Evolutionary conservation across 2,797 vertebrate genomes (phyloP), one percentile per base, ranked within the genome.

Genomic region (Helostoma temminkii): DNA sequence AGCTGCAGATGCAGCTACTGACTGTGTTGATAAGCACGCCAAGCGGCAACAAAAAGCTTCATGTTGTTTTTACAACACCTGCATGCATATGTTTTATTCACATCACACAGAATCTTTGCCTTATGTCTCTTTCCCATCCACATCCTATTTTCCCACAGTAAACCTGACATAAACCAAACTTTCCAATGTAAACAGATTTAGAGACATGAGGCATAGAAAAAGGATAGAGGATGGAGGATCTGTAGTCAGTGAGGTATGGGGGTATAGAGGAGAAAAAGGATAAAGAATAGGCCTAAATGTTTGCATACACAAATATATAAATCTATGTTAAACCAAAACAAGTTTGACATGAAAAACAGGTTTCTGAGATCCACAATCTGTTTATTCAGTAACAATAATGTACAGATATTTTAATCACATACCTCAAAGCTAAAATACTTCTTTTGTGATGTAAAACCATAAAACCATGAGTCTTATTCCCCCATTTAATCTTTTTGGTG

Each of bases 401-500:
- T 39, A 32, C 28, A 18, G 22, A 5, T 28, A 21, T 68, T 77
- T n/a, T 42, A 58, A 74, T 75, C 45, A 37, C 0, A 15, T 66
- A 22, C 48, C 55, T 61, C 55, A 26, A 60, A 80, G 49, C 42
- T 24, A 1, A 28, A 68, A 42, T 46, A 26, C n/a, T 37, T 56
- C 49, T 46, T 66, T 53, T 62, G 48, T 66, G 60, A 74, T 65
- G 25, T 30, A 45, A 47, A 67, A 54, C 47, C 21, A 63, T 73
- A 32, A 78, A 80, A 60, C 57, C 55, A 24, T 22, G 53, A 73
- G 41, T 80, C 34, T 81, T 71, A 66, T 65, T 77, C 50, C 53
- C 57, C 26, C 47, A 52, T 32, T 65, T 77, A 80, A 83, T 87
- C 70, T 64, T 52, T 54, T 66, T 67, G 70, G 68, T 76, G 53